Evolutionary conservation across 2,888 invertebrate species (phyloP), one percentile per base, ranked within the genome.

Genomic region (Acleris holmiana): DNA sequence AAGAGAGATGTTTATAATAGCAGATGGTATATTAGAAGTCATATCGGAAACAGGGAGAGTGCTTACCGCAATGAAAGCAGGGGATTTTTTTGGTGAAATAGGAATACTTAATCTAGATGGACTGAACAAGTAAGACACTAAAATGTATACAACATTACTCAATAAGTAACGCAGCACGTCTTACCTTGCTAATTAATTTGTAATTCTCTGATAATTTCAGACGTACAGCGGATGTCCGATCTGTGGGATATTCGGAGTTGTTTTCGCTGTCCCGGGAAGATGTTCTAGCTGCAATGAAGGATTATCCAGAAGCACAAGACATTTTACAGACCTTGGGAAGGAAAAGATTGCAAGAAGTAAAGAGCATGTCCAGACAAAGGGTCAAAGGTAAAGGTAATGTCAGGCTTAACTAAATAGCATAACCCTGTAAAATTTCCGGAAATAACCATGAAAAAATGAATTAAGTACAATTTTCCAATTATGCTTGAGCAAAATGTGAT

Each of bases 1-100:
- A 0, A 93, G 99, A 69, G 99, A 99, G 90, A 99, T 99, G 99
- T 99, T 99, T 83, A 99, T 99, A 76, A 99, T 99, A 81, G 99
- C 99, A 4, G 99, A 99, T 84, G 99, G 99, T 8, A 98, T 99
- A 76, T 93, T 99, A 62, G 98, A 99, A 90, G 98, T 99, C 15
- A 96, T 98, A 84, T 99, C 98, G 78, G 99, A 99, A 82, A 96
- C 96, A 10, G 98, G 98, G 0, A 95, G 97, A 76, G 98, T 99
- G 3, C 91, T 99, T 47, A 98, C 98, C 0, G 97, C 98, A 25
- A 98, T 99, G 98, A 98, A 97, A 80, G 98, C 99, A 1, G 99
- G 99, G 0, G 99, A 99, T 86, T 99, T 99, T 92, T 99, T 99
- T 79, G 99, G 99, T 1, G 99, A 99, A 93, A 99, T 99, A 73